Base-by-base conservation (phyloP, 2,113 vertebrate genomes). In the Centropus unirufus region DNA sequence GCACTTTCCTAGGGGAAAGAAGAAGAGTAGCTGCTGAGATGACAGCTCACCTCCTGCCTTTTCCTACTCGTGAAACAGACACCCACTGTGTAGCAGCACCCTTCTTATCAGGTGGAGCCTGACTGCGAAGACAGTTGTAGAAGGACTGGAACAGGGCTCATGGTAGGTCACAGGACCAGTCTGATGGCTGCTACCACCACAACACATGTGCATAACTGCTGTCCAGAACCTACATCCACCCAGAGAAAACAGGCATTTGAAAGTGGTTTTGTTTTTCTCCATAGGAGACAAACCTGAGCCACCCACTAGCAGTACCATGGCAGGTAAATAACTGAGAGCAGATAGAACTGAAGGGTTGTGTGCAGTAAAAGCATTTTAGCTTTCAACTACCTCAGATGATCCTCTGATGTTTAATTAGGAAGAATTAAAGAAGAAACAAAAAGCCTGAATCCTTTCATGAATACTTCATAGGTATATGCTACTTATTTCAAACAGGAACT, bases 391-490 rank as follows among this genome's bases (percentile, higher is more conserved):
- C 23, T 90, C 1, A 0, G 82, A 36, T 44, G 16, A 80, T 80
- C 21, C 61, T 90, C 64, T 94, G 44, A 81, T 59, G 29, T 67
- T 92, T 93, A 93, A 89, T 77, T 66, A 86, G 26, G 18, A 93
- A 77, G 86, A 92, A 92, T 92, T 86, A 90, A 94, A 92, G 64
- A 94, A 44, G 34, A 87, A 93, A 78, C 26, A 67, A 90, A 94
- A 83, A 84, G 15, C 57, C 30, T 36, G 12, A 77, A 52, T 51
- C 44, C 79, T 90, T 96, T 92, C 9, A 89, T 47, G 39, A 83
- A 26, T 59, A 36, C 18, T 77, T 92, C 55, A 83, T 44, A 81
- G 39, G 22, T 64, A 69, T 68, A 90, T 1, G 1, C 12, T 73
- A 73, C 46, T 55, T 86, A 29, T 90, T 83, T 92, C 74, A 78